Percentiles rank a stretch among this genome's conserved stretches.
Conservation (phyloP, 2,113 vertebrate species). For the Phalacrocorax carbo region DNA sequence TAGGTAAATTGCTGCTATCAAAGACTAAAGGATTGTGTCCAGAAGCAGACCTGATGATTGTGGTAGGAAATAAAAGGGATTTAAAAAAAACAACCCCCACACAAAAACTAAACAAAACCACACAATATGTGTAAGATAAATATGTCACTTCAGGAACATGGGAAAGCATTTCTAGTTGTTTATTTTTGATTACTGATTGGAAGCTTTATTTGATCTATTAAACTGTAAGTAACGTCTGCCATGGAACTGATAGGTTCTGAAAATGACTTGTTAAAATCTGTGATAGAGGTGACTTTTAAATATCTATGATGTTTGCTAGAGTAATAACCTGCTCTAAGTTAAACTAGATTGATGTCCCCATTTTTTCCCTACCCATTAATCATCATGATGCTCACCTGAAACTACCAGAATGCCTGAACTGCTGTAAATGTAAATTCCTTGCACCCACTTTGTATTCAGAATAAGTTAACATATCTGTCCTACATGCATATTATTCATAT, state of each 20-base stretch:
- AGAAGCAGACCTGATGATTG: not conserved
- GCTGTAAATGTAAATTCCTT: not conserved
- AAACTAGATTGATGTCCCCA: not conserved
- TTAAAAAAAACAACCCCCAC: not conserved
- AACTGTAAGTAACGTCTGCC: not conserved
- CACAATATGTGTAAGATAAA: not conserved
- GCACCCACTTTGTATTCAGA: not conserved
- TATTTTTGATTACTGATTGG: not conserved
- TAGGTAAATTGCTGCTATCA: not conserved
- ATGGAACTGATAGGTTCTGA: not conserved
- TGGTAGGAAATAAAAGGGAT: not conserved
- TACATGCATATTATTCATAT: not conserved
- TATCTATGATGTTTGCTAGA: not conserved
- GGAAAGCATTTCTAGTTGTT: not conserved
- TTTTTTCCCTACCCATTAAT: not conserved
- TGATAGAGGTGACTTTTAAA: not conserved
- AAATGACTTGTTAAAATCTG: not conserved
- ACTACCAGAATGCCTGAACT: not conserved
- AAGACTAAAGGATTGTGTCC: not conserved
- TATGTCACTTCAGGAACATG: not conserved
- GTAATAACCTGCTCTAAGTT: not conserved
- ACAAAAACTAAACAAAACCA: not conserved
- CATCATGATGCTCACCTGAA: not conserved
- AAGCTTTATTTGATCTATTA: not conserved
- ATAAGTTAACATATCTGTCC: not conserved